phyloP scores from a whole-genome alignment of 2,888 invertebrate species.

The Gnatocerus cornutus region DNA sequence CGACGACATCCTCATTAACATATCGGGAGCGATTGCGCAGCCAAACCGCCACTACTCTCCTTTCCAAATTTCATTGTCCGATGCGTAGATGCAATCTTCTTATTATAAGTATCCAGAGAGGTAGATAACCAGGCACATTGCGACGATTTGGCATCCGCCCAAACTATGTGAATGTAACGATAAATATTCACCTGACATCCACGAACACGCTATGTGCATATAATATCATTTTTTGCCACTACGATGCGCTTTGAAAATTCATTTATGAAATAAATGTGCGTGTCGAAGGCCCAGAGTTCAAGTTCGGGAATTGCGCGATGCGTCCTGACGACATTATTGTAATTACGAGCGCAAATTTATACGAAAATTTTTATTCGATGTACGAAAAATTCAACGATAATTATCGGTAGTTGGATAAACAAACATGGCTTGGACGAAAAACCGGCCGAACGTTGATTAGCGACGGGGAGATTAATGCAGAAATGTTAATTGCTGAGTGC shows the following conservation, averaged over 20 bases:
- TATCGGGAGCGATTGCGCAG: slow-evolving; percentile 61
- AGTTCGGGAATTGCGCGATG: background rate
- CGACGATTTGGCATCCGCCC: slow-evolving; percentile 61
- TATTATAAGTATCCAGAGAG: slow-evolving; percentile 52
- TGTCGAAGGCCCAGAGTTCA: slow-evolving; percentile 3
- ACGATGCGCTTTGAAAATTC: slow-evolving; percentile 58
- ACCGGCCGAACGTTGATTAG: too few relatives aligned
- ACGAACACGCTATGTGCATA: slow-evolving; percentile 59
- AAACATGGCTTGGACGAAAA: too few relatives aligned
- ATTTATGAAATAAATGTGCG: slow-evolving; percentile 52
- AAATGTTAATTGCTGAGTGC: too few relatives aligned
- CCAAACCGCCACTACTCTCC: background rate
- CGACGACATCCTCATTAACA: slow-evolving; percentile 63
- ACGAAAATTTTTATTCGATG: too few relatives aligned
- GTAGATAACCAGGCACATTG: slow-evolving; percentile 57
- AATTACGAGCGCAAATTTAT: background rate
- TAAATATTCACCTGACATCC: slow-evolving; percentile 62
- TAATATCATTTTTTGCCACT: slow-evolving; percentile 60
- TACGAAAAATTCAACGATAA: too few relatives aligned
- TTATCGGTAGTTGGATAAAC: too few relatives aligned
- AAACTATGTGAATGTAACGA: slow-evolving; percentile 61
- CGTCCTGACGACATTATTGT: background rate
- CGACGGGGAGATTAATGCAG: too few relatives aligned
- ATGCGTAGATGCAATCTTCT: slow-evolving; percentile 48
- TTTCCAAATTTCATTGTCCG: slow-evolving; percentile 37